Base-by-base conservation (phyloP, 1,140 invertebrate genomes). In the Neodiprion fabricii region DNA sequence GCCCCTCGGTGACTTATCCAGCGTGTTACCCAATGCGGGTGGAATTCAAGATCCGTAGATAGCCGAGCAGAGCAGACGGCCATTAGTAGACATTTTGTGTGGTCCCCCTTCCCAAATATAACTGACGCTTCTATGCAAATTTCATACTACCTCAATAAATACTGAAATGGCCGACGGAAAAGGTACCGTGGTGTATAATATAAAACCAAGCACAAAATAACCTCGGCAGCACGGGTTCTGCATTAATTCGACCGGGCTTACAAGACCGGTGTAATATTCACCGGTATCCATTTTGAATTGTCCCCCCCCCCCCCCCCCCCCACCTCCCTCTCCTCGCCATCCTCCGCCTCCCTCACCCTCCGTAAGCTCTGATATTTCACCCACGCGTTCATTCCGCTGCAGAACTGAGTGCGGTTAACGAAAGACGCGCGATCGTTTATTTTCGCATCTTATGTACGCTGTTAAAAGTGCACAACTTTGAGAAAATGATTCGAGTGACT, bases 51-150 rank as follows among this genome's bases (percentile, higher is more conserved):
- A 61, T 61, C 53, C 5, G 53, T 9, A 61, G 53, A 61, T 61
- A 61, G 53, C 11, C 11, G n/a, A 12, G 11, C 77, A 74, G 76
- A 79, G 72, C 79, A 77, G 75, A 80, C 79, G 81, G 79, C 85
- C 85, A 87, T 88, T 87, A 88, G 85, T 85, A 85, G 81, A 83
- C 85, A 87, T 87, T 87, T 87, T 88, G 86, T 88, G 85, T 87
- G 86, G 85, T 88, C 87, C 82, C 76, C 28, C 28, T 5, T 40
- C 71, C 74, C 69, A 74, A 77, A 69, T 80, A 80, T 78, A 83
- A 80, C 79, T 82, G 79, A 83, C 80, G 82, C 81, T 85, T 77
- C 80, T 87, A 87, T 87, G 86, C 85, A 87, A 87, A 86, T 88
- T 85, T 80, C 74, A 74, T 74, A 83, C 83, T 82, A 83, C 83